Percentiles rank a stretch among this genome's conserved stretches.
Conservation (phyloP, 2,888 invertebrate genomes). For the Noctuana brunneofusca region DNA sequence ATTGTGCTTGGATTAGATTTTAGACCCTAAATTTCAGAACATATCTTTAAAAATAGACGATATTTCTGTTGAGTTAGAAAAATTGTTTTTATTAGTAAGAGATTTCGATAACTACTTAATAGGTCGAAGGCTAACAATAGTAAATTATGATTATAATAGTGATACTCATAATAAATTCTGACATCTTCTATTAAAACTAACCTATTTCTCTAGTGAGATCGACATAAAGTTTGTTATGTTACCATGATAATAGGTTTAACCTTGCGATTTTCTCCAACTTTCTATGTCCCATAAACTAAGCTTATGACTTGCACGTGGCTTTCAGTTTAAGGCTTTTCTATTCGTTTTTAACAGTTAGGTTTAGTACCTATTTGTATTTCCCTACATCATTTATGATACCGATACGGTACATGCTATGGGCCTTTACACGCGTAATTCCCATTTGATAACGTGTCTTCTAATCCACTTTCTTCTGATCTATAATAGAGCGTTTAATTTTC, state of each 20-base stretch:
- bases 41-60: too few species aligned
- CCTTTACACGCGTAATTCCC: conserved; percentile 4
- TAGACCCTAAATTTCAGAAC: too few species aligned
- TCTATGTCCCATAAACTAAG: neutral
- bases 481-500: conserved; percentile 2
- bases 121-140: too few species aligned
- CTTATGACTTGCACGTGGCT: conserved; percentile 5
- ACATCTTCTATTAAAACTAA: neutral
- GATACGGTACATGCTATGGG: neutral
- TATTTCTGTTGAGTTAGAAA: too few species aligned
- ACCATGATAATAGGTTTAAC: conserved; percentile 4
- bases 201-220: neutral
- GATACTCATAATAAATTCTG: neutral
- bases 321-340: conserved; percentile 3
- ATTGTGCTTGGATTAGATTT: too few species aligned
- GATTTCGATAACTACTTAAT: too few species aligned
- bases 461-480: neutral
- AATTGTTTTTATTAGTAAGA: too few species aligned
- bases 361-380: conserved; percentile 5
- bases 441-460: neutral
- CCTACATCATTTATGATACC: too few species aligned
- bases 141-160: too few species aligned
- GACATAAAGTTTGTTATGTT: conserved; percentile 5
- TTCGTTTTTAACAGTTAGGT: conserved; percentile 6
- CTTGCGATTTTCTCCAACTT: conserved; percentile 11